Conservation (phyloP, 2,888 invertebrate genomes). For the Drosophila affinis region DNA sequence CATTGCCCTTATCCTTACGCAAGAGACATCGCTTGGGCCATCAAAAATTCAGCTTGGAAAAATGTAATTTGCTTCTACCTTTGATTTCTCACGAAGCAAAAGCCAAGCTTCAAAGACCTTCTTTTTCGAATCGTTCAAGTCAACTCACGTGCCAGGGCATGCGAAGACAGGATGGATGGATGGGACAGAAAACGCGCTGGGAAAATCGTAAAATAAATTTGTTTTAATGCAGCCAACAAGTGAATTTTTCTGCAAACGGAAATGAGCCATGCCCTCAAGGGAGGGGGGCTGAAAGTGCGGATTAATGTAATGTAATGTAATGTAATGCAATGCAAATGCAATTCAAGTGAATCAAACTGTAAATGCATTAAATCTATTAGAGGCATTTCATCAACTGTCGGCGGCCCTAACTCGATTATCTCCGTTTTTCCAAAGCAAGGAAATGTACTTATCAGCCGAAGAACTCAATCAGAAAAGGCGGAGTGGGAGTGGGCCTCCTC, state of each 20-base stretch:
- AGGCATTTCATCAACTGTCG: conserved; percentile 23
- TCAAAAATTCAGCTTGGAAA: conserved; percentile 36
- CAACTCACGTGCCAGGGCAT: conserved; percentile 46
- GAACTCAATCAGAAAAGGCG: conserved; percentile 14
- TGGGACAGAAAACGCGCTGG: conserved; percentile 24
- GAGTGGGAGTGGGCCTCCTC: background rate
- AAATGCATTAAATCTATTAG: conserved; percentile 51
- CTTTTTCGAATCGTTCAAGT: conserved; percentile 26
- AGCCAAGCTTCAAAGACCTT: conserved; percentile 35
- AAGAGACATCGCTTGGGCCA: conserved; percentile 7
- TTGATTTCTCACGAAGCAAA: conserved; percentile 43
- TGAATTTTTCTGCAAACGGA: conserved; percentile 36
- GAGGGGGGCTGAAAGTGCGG: background rate
- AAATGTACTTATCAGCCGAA: conserved; percentile 51
- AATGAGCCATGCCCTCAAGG: conserved; percentile 27
- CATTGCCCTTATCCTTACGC: background rate
- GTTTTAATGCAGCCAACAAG: conserved; percentile 52
- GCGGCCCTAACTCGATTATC: conserved; percentile 44
- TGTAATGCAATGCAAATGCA: conserved; percentile 44
- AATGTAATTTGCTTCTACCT: conserved; percentile 49
- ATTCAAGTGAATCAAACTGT: conserved; percentile 40
- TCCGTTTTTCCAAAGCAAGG: conserved; percentile 23
- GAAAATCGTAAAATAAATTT: conserved; percentile 27
- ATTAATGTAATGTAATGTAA: conserved; percentile 46
- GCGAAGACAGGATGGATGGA: background rate